phyloP scores from a whole-genome alignment of 2,888 invertebrate species.

The Mythimna impura region DNA sequence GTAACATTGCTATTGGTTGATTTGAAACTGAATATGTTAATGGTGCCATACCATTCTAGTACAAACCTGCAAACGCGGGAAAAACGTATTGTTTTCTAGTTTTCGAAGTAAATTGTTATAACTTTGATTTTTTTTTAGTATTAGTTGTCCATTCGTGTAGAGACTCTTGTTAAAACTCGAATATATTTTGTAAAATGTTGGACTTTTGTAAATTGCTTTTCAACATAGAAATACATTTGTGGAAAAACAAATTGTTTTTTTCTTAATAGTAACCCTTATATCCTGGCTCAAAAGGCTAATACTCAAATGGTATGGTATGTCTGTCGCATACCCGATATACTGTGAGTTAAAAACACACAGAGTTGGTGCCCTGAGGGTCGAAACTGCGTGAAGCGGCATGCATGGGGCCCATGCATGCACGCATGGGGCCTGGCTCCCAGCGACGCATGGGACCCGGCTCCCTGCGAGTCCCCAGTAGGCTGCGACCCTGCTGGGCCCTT shows the following conservation, averaged over 20 bases:
- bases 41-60: slow-evolving; percentile 60
- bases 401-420: too few species aligned
- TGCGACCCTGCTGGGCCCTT: too few species aligned
- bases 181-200: slow-evolving; percentile 62
- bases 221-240: slow-evolving; percentile 54
- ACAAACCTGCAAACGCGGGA: slow-evolving; percentile 50
- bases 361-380: too few species aligned
- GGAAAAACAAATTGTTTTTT: slow-evolving; percentile 21
- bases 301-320: too few species aligned
- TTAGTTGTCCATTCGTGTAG: slow-evolving; percentile 44
- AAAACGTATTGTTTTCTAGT: slow-evolving; percentile 54
- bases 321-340: too few species aligned
- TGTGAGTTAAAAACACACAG: too few species aligned
- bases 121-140: slow-evolving; percentile 43
- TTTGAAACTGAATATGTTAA: slow-evolving; percentile 28
- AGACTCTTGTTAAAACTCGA: slow-evolving; percentile 61
- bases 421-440: too few species aligned
- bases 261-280: neutral
- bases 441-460: too few species aligned
- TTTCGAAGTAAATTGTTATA: slow-evolving; percentile 45
- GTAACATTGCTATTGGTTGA: slow-evolving; percentile 33
- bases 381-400: too few species aligned
- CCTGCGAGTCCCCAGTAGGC: too few species aligned
- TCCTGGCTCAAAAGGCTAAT: neutral
- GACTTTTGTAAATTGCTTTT: slow-evolving; percentile 56